Evolutionary conservation across 2,888 invertebrate genomes (phyloP).

Genomic region (Pogonocherus hispidulus): DNA sequence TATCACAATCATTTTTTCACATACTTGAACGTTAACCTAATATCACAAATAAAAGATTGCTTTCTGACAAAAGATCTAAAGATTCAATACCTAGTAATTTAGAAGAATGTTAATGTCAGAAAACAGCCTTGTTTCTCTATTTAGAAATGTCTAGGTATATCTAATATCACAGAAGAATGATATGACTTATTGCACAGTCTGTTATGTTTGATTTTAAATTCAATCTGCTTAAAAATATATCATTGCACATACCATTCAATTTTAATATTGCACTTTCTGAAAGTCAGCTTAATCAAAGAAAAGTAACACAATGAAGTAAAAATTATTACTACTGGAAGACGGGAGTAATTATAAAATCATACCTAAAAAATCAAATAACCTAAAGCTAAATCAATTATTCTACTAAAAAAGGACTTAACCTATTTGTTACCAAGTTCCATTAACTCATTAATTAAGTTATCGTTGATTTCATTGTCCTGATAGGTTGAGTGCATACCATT

Average conservation of each 20-base stretch:
- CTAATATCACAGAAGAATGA: constrained; percentile 8
- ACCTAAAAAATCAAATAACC: constrained; percentile 19
- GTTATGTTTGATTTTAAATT: background rate
- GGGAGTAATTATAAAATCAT: constrained; percentile 24
- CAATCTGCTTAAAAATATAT: background rate
- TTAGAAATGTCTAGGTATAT: too few species aligned
- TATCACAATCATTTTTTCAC: constrained; percentile 36
- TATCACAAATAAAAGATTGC: constrained; percentile 25
- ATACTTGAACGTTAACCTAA: constrained; percentile 1
- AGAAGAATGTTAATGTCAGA: background rate
- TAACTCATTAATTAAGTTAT: constrained; percentile 74
- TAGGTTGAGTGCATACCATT: constrained; percentile 61
- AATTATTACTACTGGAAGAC: constrained; percentile 12
- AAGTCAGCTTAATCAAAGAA: constrained; percentile 45
- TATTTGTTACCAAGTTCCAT: constrained; percentile 70
- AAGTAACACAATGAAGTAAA: background rate
- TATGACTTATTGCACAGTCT: constrained; percentile 18
- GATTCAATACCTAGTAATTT: too few species aligned
- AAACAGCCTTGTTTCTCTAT: background rate
- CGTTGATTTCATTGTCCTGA: constrained; percentile 69
- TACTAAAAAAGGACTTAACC: constrained; percentile 20
- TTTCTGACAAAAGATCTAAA: background rate
- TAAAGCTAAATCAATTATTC: constrained; percentile 36
- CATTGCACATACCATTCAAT: background rate
- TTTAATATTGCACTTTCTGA: constrained; percentile 43